phyloP scores from a whole-genome alignment of 2,797 vertebrate genomes.

The Pangasius djambal region DNA sequence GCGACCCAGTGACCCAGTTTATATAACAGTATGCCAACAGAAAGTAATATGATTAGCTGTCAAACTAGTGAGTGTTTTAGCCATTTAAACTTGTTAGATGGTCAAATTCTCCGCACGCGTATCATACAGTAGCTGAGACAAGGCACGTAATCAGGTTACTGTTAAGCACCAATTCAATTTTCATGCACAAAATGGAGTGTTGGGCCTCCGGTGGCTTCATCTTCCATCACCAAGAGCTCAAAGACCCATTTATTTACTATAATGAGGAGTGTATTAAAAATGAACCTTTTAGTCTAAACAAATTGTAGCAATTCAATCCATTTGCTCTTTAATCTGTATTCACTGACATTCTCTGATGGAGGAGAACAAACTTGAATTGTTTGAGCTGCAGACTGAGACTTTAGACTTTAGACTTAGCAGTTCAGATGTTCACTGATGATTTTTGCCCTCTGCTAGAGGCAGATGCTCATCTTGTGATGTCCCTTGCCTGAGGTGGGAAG shows the following conservation, averaged over 20 bases:
- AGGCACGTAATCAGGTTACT: constrained; percentile 68
- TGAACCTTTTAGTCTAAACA: background rate
- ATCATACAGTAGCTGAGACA: constrained; percentile 47
- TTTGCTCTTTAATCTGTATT: background rate
- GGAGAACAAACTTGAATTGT: background rate
- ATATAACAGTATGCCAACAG: background rate
- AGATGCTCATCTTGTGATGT: constrained; percentile 48
- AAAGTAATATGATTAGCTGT: constrained; percentile 24
- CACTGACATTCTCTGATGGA: background rate
- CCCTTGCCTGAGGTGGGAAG: constrained; percentile 46
- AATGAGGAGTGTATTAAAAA: constrained; percentile 12
- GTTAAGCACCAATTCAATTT: constrained; percentile 69
- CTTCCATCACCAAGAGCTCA: constrained; percentile 5
- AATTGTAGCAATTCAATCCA: background rate
- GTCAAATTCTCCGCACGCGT: background rate
- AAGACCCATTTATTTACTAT: constrained; percentile 21
- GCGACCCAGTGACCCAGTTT: constrained; percentile 4
- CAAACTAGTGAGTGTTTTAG: background rate
- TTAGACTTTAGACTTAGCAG: background rate
- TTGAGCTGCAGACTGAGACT: background rate
- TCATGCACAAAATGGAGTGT: constrained; percentile 59
- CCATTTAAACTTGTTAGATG: constrained; percentile 7
- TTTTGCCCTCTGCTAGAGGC: constrained; percentile 10
- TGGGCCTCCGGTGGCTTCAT: background rate
- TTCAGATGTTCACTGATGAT: background rate